Base-by-base conservation (phyloP, 2,113 vertebrate species). In the Bombycilla garrulus region DNA sequence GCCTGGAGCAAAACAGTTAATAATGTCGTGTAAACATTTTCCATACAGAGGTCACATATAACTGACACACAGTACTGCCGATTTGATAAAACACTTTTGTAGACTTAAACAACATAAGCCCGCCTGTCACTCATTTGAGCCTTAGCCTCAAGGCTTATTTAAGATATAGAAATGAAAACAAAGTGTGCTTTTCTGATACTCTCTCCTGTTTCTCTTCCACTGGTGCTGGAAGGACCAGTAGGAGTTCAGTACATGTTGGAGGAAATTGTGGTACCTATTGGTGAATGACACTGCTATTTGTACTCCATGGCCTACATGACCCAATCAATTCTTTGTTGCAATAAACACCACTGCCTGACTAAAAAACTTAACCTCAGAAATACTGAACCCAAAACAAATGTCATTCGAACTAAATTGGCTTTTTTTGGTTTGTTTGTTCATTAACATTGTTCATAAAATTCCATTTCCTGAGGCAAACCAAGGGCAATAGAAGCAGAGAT, bases 21-120 rank as follows among this genome's bases (percentile, higher is more conserved):
- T 98, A 98, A 97, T 97, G 90, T 97, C 95, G 12, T 98, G 98
- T 98, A 98, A 96, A 98, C 98, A 98, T 98, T 98, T 98, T 98
- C 97, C 95, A 97, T 97, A 97, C 98, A 98, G 97, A 84, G 98
- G 97, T 91, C 96, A 92, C 90, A 96, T 98, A 97, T 98, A 98
- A 98, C 94, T 98, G 98, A 98, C 98, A 98, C 95, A 96, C 93
- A 96, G 97, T 96, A 96, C 93, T 92, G 92, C 81, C 44, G 10
- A 92, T 97, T 98, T 98, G 97, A 98, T 98, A 98, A 98, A 98
- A 98, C 98, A 98, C 96, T 98, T 94, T 62, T 95, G 96, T 96
- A 95, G 95, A 97, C 96, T 97, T 97, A 98, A 97, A 97, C 97
- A 98, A 98, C 97, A 97, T 95, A 95, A 89, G 97, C 94, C 96